Evolutionary conservation across 2,888 invertebrate species (phyloP), one percentile per base, ranked within the genome.

Genomic region (Drosophila percnosoma): DNA sequence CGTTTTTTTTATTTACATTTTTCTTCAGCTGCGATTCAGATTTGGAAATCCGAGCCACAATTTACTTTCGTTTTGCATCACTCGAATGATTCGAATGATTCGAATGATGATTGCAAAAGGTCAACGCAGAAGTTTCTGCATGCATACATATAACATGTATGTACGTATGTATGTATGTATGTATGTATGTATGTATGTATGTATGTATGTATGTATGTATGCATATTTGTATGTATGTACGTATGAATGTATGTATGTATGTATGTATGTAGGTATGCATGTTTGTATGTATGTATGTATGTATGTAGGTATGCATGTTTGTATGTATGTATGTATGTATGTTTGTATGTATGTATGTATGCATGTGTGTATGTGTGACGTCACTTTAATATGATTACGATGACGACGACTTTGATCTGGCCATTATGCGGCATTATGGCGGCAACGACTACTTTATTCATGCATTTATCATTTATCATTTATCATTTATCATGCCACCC

Each of bases 111-210:
- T 77, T 75, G 70, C 75, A 54, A 71, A 71, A 73, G 64, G 40
- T 66, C 63, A 78, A 58, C 48, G 59, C 62, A 78, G 68, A 76
- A 77, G 61, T 70, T 78, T 77, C 53, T 68, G 31, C 54, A 18
- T 24, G 11, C 21, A 42, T 11, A 1, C 33, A 34, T 61, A 34
- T 65, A 52, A 62, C 11, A 21, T 6, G n/a, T 11, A 42, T 11
- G 11, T n/a, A 2, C 21, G 13, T 42, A 3, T 42, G 13, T 15
- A 4, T 36, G 15, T 15, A 18, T 36, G 15, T 1, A 36, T 36
- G 15, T 7, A 6, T 36, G 6, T 0, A 15, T 36, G 6, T 15
- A 4, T 36, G 15, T 10, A 31, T 10, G 31, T 10, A 10, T 31
- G 31, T 0, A 8, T 31, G 31, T 8, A 8, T 31, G 2, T 2